Base-by-base conservation (phyloP, 2,888 invertebrate species). In the Cephus pulcher region DNA sequence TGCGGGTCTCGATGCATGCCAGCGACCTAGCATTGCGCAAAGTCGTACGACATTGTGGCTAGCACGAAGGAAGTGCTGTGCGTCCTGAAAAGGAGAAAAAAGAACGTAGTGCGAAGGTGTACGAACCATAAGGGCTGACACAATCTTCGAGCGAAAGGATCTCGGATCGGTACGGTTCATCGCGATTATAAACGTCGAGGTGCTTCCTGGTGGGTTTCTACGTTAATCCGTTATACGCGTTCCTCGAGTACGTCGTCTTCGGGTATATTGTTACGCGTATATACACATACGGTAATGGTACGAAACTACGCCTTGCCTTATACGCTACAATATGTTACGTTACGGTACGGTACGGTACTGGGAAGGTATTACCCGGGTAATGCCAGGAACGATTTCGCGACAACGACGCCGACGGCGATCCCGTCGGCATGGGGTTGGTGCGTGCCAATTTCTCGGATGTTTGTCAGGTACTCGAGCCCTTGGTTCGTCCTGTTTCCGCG, bases 81-180 rank as follows among this genome's bases (percentile, higher is more conserved):
- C 56, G 56, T 56, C 56, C 56, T 56, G 71, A 71, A 70, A 70
- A 32, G 33, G 34, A 32, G 71, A 71, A 32, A 71, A 32, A 79
- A 69, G 56, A 56, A 56, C 56, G 75, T 78, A 81, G 84, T 82
- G 84, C 82, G 78, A 83, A 83, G 83, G 83, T 83, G 83, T 83
- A 80, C 37, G 79, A 81, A 79, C 40, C 79, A 77, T 76, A 81
- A 81, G 79, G 34, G 37, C 34, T n/a, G 30, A 30, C 30, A 34
- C 23, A 12, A 34, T 12, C 35, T 74, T 37, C 30, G 32, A 34
- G 34, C 35, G n/a, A 30, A 34, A 32, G 32, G 23, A 34, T 30
- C 30, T 74, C 74, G 35, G 12, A 34, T 32, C 74, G 34, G 56
- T 56, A 56, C 56, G 9, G 56, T 23, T 56, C 56, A 56, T 56